These are phyloP conservation scores for Chrysolina oricalcia DNA, from an alignment of 2,888 invertebrate species.

Conservation along the genomic window DNA sequence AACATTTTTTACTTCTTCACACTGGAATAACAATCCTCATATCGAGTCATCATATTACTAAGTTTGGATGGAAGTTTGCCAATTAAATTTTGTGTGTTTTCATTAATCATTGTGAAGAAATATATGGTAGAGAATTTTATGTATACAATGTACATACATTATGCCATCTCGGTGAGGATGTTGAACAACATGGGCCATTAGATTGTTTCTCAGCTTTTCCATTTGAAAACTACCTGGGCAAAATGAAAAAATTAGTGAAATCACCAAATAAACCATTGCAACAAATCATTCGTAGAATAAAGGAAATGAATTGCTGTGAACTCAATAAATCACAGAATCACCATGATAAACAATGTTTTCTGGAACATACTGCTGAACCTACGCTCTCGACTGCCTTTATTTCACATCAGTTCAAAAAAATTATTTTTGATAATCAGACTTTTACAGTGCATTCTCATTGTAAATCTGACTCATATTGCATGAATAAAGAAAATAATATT, in stretches of 20 bases:
- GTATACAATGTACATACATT: conserved; percentile 50
- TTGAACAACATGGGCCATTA: conserved; percentile 42
- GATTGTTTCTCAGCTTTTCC: conserved; percentile 47
- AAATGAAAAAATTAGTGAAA: conserved; percentile 39
- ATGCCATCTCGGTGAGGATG: conserved; percentile 50
- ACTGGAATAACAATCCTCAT: conserved; percentile 7
- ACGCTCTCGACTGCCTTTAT: not conserved
- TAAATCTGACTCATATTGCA: not conserved
- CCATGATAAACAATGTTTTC: conserved; percentile 9
- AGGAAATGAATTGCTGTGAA: conserved; percentile 7
- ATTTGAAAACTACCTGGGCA: conserved; percentile 48
- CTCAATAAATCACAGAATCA: not conserved
- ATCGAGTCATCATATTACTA: not conserved
- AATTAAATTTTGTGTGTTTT: conserved; percentile 26
- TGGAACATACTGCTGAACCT: conserved; percentile 1
- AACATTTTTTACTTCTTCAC: conserved; percentile 36
- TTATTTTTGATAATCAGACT: not conserved
- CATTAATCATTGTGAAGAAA: conserved; percentile 19
- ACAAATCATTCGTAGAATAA: conserved; percentile 27
- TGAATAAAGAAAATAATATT: conserved; percentile 4
- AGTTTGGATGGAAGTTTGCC: conserved; percentile 10
- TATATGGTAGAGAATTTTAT: conserved; percentile 49
- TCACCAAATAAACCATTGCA: conserved; percentile 40
- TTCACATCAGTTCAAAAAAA: conserved; percentile 7
- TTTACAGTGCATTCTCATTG: conserved; percentile 4